Conservation (phyloP, 1,140 invertebrate species). For the Zaprionus ghesquierei region DNA sequence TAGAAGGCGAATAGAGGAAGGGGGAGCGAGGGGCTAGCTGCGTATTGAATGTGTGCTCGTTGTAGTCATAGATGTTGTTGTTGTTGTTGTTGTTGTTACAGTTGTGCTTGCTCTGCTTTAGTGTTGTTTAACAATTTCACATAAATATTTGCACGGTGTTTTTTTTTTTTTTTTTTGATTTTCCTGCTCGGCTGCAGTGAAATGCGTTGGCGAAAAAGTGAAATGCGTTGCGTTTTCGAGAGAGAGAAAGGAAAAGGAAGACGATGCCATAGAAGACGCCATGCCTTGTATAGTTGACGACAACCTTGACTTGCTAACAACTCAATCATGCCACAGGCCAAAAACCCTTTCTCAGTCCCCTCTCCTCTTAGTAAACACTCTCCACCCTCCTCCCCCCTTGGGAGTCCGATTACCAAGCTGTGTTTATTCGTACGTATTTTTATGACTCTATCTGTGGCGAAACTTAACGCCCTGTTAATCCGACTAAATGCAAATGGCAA, state of each 20-base stretch:
- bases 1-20: too few relatives aligned
- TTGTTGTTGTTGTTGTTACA: background rate
- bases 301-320: slow-evolving; percentile 75
- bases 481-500: slow-evolving; percentile 69
- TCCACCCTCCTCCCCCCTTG: slow-evolving; percentile 1
- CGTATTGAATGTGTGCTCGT: slow-evolving; percentile 13
- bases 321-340: slow-evolving; percentile 13
- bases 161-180: slow-evolving; percentile 1
- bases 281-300: slow-evolving; percentile 33
- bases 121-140: slow-evolving; percentile 55
- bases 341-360: background rate
- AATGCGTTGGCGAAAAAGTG: slow-evolving; percentile 58
- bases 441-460: slow-evolving; percentile 56
- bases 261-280: slow-evolving; percentile 4
- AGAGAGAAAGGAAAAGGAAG: slow-evolving; percentile 68
- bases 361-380: background rate
- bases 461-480: slow-evolving; percentile 79
- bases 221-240: slow-evolving; percentile 65
- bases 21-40: background rate
- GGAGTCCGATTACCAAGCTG: slow-evolving; percentile 24
- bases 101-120: slow-evolving; percentile 22
- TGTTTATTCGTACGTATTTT: slow-evolving; percentile 41
- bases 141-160: slow-evolving; percentile 57
- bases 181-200: slow-evolving; percentile 26
- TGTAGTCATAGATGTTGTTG: background rate